These are phyloP conservation scores for Platyura marginata DNA, from an alignment of 1,140 invertebrate species.

Conservation along the genomic window DNA sequence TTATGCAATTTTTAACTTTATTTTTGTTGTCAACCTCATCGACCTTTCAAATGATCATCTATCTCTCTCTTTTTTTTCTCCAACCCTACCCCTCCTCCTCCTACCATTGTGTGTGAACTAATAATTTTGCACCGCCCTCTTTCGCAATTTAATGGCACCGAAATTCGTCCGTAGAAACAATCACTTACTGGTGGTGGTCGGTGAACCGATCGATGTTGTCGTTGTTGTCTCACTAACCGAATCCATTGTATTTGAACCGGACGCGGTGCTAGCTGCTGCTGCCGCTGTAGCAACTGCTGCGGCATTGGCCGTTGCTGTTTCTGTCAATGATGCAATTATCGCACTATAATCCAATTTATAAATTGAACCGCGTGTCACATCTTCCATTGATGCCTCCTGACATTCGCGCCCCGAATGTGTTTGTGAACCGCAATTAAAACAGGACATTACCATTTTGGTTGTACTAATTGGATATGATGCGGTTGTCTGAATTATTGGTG, in stretches of 20 bases:
- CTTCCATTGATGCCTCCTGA: constrained; percentile 71
- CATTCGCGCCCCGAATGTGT: constrained; percentile 67
- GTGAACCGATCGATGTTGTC: neutral
- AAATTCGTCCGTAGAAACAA: neutral
- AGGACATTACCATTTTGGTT: constrained; percentile 26
- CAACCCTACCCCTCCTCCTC: too few relatives aligned
- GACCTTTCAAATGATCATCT: neutral
- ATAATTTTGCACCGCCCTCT: too few relatives aligned
- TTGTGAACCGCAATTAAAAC: constrained; percentile 57
- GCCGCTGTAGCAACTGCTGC: constrained; percentile 6
- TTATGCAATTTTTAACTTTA: neutral
- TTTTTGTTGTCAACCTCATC: neutral
- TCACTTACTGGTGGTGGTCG: neutral
- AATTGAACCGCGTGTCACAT: constrained; percentile 49
- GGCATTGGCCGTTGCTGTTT: constrained; percentile 5
- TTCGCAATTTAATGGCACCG: neutral
- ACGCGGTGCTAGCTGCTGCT: constrained; percentile 6
- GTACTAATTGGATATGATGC: neutral
- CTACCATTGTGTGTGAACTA: too few relatives aligned
- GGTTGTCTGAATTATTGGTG: neutral
- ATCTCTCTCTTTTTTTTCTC: neutral
- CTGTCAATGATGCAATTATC: constrained; percentile 13
- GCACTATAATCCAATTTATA: constrained; percentile 39
- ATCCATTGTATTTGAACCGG: neutral
- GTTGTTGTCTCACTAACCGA: neutral